A percentile compares a stretch with the other conserved stretches of the same genome.
phyloP scores from a whole-genome alignment of 2,888 invertebrate genomes.

The Tiliacea aurago region DNA sequence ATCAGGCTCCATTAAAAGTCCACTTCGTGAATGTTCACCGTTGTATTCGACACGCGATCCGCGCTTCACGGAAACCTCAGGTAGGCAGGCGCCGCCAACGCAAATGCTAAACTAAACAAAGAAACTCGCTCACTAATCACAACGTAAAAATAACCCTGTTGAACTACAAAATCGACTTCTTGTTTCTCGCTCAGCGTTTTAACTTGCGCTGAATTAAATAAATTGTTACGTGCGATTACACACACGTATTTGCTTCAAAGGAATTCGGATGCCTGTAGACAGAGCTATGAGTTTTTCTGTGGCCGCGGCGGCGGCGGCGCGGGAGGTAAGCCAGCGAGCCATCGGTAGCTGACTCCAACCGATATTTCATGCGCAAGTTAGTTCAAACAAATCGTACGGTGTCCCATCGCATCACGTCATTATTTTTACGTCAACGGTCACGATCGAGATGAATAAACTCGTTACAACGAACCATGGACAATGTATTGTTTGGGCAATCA shows the following conservation, averaged over 20 bases:
- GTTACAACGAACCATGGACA: constrained; percentile 63
- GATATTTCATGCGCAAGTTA: constrained; percentile 88
- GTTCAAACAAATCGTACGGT: constrained; percentile 90
- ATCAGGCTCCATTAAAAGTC: constrained; percentile 74
- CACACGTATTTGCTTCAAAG: constrained; percentile 88
- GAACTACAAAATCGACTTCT: constrained; percentile 61
- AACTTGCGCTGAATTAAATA: constrained; percentile 82
- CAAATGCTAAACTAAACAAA: constrained; percentile 72
- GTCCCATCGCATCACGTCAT: constrained; percentile 85
- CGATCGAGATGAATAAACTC: constrained; percentile 66
- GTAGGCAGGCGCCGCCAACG: constrained; percentile 76
- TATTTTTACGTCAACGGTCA: constrained; percentile 77
- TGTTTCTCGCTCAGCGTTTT: constrained; percentile 65
- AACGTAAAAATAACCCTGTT: constrained; percentile 61
- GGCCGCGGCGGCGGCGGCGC: constrained; percentile 83
- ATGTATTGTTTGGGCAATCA: constrained; percentile 61
- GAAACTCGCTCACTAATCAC: constrained; percentile 61
- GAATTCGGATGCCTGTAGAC: constrained; percentile 87
- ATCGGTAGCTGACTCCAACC: constrained; percentile 88
- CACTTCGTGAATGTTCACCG: constrained; percentile 78
- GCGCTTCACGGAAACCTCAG: constrained; percentile 86
- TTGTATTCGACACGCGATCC: constrained; percentile 83
- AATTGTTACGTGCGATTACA: constrained; percentile 88
- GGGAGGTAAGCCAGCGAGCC: constrained; percentile 90
- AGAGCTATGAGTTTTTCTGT: constrained; percentile 81